Conservation (phyloP, 2,888 invertebrate species). For the Creontiades dilutus region DNA sequence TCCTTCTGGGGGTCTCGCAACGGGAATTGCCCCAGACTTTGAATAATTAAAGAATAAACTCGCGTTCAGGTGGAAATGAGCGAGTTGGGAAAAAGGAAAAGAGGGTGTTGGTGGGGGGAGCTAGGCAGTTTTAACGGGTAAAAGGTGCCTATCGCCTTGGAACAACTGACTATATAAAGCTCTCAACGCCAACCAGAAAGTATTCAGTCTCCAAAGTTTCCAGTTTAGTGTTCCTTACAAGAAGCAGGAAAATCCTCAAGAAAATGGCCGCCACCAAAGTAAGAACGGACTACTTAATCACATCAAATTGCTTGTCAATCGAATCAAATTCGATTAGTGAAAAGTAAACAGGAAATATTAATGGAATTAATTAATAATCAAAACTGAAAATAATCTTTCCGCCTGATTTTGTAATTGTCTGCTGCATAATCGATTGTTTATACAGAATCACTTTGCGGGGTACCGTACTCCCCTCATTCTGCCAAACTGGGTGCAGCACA, state of each 20-base stretch:
- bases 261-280: neutral
- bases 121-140: neutral
- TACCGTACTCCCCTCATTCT: no score
- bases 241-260: neutral
- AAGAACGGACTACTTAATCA: neutral
- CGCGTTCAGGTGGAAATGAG: conserved; percentile 34
- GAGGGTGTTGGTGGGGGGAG: neutral
- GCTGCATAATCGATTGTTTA: no score
- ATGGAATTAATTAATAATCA: no score
- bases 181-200: neutral
- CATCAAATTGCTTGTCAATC: neutral
- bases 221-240: neutral
- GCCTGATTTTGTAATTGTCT: no score
- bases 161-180: conserved; percentile 39
- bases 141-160: conserved; percentile 5
- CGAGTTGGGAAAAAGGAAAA: neutral
- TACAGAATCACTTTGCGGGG: no score
- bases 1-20: neutral
- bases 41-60: conserved; percentile 47
- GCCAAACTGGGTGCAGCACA: no score
- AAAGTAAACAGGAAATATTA: no score
- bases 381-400: no score
- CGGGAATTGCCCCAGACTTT: conserved; percentile 12
- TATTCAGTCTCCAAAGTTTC: neutral
- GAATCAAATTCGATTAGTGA: no score